Base-by-base conservation (phyloP, 2,888 invertebrate genomes). In the Rugalucina vietnamica region DNA sequence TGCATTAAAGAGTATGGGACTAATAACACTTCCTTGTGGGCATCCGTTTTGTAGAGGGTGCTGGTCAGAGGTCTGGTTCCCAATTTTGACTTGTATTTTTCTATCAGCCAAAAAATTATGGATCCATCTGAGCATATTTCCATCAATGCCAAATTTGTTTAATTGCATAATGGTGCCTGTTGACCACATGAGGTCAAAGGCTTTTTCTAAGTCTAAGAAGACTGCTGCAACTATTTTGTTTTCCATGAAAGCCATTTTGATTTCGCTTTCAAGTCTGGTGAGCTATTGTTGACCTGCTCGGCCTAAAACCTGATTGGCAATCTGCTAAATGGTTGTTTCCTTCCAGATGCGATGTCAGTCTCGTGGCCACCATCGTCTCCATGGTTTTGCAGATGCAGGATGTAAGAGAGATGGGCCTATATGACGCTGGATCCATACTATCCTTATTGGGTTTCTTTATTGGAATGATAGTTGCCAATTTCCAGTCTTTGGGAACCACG, bases 361-460 rank as follows among this genome's bases (percentile, higher is more conserved):
- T 8, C 5, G 24, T 69, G 8, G 18, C 32, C 10, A 4, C n/a
- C 36, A 69, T 4, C 5, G 69, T 69, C n/a, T 69, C 29, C 3
- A 69, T 69, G 14, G n/a, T 29, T 69, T 69, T 69, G n/a, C 69
- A 69, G 8, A 69, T 2, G 1, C 0, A 10, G 0, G 69, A 69
- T 14, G 69, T 69, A 14, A 69, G 69, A 10, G 69, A 69, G 10
- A 69, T 69, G 0, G 69, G 69, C 10, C 29, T 10, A 0, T 69
- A 69, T 10, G 69, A 69, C n/a, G 12, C 21, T 54, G 54, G 54
- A n/a, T 54, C 54, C 21, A 78, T 76, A 43, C 57, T 60, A 76
- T 85, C 84, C 57, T 88, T 86, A 10, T 78, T 82, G n/a, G 83
- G 86, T 76, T 88, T 89, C 8, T 84, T 85, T 24, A 88, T 72